Conservation (phyloP, 2,888 invertebrate genomes). For the Cephus pulcher region DNA sequence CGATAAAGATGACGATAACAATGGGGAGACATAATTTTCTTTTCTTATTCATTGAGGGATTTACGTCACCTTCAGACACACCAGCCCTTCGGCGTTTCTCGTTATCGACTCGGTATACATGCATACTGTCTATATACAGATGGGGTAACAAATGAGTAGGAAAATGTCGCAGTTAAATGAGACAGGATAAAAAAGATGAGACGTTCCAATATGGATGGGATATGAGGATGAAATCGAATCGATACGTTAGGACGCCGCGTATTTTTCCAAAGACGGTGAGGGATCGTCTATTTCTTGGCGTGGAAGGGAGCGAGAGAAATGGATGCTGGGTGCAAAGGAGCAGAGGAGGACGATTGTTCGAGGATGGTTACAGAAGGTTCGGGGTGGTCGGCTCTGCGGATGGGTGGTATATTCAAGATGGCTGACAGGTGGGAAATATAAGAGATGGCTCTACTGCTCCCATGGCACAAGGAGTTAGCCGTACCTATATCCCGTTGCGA, state of each 20-base stretch:
- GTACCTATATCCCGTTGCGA: background rate
- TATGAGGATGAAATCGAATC: background rate
- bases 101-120: background rate
- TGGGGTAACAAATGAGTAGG: background rate
- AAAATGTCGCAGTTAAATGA: background rate
- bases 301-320: background rate
- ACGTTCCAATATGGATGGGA: background rate
- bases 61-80: background rate
- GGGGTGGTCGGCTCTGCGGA: background rate
- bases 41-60: background rate
- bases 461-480: background rate
- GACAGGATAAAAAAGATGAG: background rate
- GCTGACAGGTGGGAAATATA: conserved; percentile 4
- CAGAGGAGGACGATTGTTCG: background rate
- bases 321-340: background rate
- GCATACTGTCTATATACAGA: background rate
- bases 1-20: background rate
- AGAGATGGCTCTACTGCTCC: background rate
- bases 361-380: background rate
- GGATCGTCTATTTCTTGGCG: background rate
- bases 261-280: background rate
- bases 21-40: background rate
- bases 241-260: background rate
- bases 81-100: background rate
- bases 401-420: conserved; percentile 6